Evolutionary conservation across 2,797 vertebrate species (phyloP), one percentile per base, ranked within the genome.

Genomic region (Botia almorhae): DNA sequence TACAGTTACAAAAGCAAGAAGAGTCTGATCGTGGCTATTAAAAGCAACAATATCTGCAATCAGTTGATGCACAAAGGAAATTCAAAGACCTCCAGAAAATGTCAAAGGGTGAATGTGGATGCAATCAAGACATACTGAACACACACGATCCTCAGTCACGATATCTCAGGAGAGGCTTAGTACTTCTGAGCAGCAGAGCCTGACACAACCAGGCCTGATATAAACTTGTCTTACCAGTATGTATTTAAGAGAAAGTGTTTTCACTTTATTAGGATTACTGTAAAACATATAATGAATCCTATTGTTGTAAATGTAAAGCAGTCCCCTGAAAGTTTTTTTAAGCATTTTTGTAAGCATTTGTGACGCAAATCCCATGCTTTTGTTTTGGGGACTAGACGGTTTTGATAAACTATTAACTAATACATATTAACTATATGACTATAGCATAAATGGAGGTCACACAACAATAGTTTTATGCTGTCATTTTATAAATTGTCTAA

Each of bases 121-220:
- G 85, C 74, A 86, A 84, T 86, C 74, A 78, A 72, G 60, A 55
- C 29, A 50, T 17, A 69, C 5, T n/a, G 26, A 61, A 65, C 61
- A 72, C 69, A 76, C 67, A 80, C 7, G 16, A 63, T 56, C 36
- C 64, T 76, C 46, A 51, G 36, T 82, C 80, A 84, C 29, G 73
- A 84, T 33, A 69, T 63, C 51, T n/a, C 33, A 21, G 3, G 29
- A 61, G 11, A 17, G 70, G 50, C 68, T 46, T 13, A 26, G 39
- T 60, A 21, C 56, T 69, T 53, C 26, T 68, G 43, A 48, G 14
- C 11, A 33, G 11, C 16, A 53, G 51, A 17, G 11, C 14, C 55
- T 58, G 61, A 13, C 4, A 46, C 43, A 1, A 46, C 43, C 43
- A 46, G 43, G 43, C 10, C 43, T 46, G 43, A 46, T 2, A 46